Evolutionary conservation across 2,797 vertebrate genomes (phyloP), one percentile per base, ranked within the genome.

Genomic region (Sebastes cheni): DNA sequence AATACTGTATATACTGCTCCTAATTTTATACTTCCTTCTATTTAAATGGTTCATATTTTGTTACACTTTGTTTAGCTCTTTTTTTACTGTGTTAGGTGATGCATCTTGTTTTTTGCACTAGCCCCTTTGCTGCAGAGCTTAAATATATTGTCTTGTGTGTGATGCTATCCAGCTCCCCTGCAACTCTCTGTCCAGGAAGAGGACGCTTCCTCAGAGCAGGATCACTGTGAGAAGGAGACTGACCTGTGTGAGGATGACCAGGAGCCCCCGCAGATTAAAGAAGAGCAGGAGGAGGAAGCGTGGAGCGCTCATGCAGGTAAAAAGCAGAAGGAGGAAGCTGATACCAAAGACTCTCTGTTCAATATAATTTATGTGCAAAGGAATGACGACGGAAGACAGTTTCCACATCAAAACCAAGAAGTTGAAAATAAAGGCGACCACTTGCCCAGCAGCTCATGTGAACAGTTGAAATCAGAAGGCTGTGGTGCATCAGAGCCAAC

Each of bases 331-430:
- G 77, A 77, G 30, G 72, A 74, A 4, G 16, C 25, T 59, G 85
- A 87, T 8, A 77, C 18, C 8, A 87, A 87, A 83, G 69, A 83
- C 2, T 52, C 85, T 1, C 60, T 87, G 85, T 89, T 90, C 54
- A 90, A 87, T 71, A 86, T 90, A 4, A 62, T 90, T 67, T 86
- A 81, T 59, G 81, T 87, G 27, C 79, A 79, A 60, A 83, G 50
- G 55, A 75, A 54, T 27, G 70, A 75, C 14, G 72, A 71, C 4
- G 61, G 23, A 71, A 25, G 7, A 42, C 25, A 25, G 14, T 39
- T 56, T 5, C 16, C 65, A 42, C 50, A 59, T 61, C 23, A 5
- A 68, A 78, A 39, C 50, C 67, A 65, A 55, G 32, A 36, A 10
- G 34, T 1, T 22, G 69, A 72, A 59, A 55, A 75, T 36, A 42